A percentile compares a stretch with the other conserved stretches of the same genome.
phyloP scores from a whole-genome alignment of 2,888 invertebrate genomes.

The Alloplasta piceator region DNA sequence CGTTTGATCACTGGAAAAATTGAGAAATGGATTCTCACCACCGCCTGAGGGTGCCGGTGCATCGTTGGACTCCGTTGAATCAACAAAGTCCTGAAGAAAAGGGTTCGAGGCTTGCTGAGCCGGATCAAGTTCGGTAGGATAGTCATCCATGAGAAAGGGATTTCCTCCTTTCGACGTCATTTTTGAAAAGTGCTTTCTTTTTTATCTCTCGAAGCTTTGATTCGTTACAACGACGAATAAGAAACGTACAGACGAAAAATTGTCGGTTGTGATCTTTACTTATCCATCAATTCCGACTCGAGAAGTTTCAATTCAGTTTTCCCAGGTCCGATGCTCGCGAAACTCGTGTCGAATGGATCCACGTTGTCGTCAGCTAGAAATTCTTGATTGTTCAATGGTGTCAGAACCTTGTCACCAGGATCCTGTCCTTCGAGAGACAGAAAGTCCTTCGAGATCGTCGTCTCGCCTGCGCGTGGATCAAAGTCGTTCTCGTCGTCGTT shows the following conservation, averaged over 20 bases:
- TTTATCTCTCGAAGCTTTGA: too few species aligned
- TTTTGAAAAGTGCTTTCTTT: slow-evolving; percentile 70
- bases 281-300: slow-evolving; percentile 89
- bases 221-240: background rate
- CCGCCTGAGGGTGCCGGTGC: slow-evolving; percentile 86
- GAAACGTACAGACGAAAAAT: too few species aligned
- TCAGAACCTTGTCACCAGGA: slow-evolving; percentile 82
- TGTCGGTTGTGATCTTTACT: slow-evolving; percentile 66
- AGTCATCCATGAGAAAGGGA: slow-evolving; percentile 91
- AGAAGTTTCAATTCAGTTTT: slow-evolving; percentile 90
- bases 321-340: slow-evolving; percentile 90
- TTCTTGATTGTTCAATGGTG: slow-evolving; percentile 80
- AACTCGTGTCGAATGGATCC: slow-evolving; percentile 94
- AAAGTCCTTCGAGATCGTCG: slow-evolving; percentile 80
- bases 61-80: slow-evolving; percentile 83
- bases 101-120: slow-evolving; percentile 87
- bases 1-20: slow-evolving; percentile 73
- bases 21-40: slow-evolving; percentile 80
- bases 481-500: slow-evolving; percentile 82
- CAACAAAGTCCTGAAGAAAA: slow-evolving; percentile 85
- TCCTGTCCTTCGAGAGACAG: slow-evolving; percentile 84
- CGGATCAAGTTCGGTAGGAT: slow-evolving; percentile 85
- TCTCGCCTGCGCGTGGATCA: slow-evolving; percentile 84
- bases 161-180: slow-evolving; percentile 88
- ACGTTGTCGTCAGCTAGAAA: slow-evolving; percentile 83